Evolutionary conservation across 2,888 invertebrate genomes (phyloP), one percentile per base, ranked within the genome.

Genomic region (Agonopterix heracliana): DNA sequence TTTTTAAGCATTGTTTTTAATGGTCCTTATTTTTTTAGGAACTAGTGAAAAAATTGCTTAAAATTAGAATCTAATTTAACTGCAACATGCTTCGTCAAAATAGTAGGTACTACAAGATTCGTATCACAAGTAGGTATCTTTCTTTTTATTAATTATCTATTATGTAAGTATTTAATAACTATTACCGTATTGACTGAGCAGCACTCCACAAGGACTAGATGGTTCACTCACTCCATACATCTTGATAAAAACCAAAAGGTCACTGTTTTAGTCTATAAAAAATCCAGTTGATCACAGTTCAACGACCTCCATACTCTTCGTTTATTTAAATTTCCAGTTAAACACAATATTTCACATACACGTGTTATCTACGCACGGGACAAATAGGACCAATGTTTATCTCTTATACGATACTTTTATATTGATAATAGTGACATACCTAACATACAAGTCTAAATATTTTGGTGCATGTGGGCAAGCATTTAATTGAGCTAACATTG

Each of bases 111-210:
- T n/a, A n/a, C 17, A 17, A 17, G 17, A 17, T 17, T 17, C 3
- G 2, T 3, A 17, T 17, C 17, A 4, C 17, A 17, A 17, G n/a
- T n/a, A n/a, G n/a, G n/a, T 17, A 17, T 17, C 17, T 17, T 2
- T 17, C 2, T 17, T 17, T 17, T 17, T 3, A 17, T 1, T 17
- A 3, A 1, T 26, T 26, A 26, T 26, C 7, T 5, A 5, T 26
- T 26, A 26, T 26, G 3, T 26, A 26, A 1, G 26, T 26, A 17
- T n/a, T n/a, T n/a, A n/a, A n/a, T 17, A 17, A 17, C 17, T 17
- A 17, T 74, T 81, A 83, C 83, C 83, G 61, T 81, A 81, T 64
- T 78, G 76, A 55, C 62, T 72, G 36, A 83, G 72, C 43, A 84
- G 61, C n/a, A 55, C 46, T 42, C 56, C 61, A 54, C 83, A 83